Evolutionary conservation across 2,113 vertebrate genomes (phyloP).

Genomic region (Pandion haliaetus): DNA sequence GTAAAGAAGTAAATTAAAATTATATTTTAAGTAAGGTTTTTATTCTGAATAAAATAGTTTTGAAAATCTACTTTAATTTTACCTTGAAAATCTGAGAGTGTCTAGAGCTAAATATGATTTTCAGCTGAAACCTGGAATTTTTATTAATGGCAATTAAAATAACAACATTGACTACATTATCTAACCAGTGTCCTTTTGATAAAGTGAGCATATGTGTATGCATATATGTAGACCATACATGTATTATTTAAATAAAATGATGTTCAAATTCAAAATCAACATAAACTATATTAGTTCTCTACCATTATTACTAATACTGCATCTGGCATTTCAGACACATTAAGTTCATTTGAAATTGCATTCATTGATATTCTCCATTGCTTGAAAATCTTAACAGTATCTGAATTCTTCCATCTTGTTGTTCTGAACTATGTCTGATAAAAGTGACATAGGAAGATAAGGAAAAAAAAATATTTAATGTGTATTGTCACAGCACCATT

Average conservation of each 20-base stretch:
- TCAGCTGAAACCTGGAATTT: background rate
- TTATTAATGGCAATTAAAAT: background rate
- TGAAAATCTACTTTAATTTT: background rate
- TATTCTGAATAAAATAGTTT: background rate
- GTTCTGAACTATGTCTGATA: background rate
- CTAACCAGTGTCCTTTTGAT: background rate
- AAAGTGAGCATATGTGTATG: background rate
- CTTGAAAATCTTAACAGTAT: background rate
- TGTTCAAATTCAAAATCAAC: background rate
- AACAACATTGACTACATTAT: background rate
- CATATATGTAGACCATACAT: background rate
- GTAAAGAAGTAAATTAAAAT: background rate
- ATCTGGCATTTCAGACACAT: background rate
- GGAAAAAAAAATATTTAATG: background rate
- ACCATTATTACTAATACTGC: background rate
- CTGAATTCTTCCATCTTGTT: background rate
- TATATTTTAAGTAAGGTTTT: background rate
- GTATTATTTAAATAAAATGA: background rate
- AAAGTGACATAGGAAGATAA: background rate
- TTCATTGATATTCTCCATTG: background rate
- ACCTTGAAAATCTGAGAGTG: background rate
- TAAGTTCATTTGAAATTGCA: background rate
- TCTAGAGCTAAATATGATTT: background rate
- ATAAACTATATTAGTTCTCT: background rate
- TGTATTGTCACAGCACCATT: background rate